phyloP scores from a whole-genome alignment of 2,888 invertebrate species.

The Drosophila kambysellisi region DNA sequence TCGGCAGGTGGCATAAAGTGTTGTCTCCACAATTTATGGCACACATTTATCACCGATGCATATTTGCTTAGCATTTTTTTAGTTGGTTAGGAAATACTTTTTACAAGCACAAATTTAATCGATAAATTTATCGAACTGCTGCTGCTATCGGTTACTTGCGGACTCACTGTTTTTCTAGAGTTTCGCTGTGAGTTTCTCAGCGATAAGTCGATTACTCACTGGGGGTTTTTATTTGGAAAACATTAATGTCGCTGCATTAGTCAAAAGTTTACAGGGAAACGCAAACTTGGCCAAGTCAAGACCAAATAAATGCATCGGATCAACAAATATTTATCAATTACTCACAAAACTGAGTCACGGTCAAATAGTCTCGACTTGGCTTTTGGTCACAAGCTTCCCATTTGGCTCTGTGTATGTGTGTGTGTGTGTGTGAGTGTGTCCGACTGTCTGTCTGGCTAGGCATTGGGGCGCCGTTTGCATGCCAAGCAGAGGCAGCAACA shows the following conservation, averaged over 20 bases:
- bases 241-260: conserved; percentile 43
- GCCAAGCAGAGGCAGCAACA: conserved; percentile 34
- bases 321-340: conserved; percentile 71
- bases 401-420: not conserved
- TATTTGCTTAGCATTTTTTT: conserved; percentile 17
- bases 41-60: conserved; percentile 34
- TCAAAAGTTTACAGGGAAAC: conserved; percentile 33
- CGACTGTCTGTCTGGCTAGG: conserved; percentile 32
- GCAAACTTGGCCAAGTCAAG: conserved; percentile 25
- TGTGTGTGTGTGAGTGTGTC: conserved; percentile 6
- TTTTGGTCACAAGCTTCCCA: conserved; percentile 34
- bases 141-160: not conserved
- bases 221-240: conserved; percentile 15
- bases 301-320: conserved; percentile 58
- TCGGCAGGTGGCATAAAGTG: conserved; percentile 51
- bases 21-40: conserved; percentile 41
- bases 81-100: not conserved
- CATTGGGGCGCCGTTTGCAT: conserved; percentile 62
- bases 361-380: conserved; percentile 44
- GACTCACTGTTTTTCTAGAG: conserved; percentile 2
- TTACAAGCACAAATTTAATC: not conserved
- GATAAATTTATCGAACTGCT: not conserved
- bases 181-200: conserved; percentile 1
- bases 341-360: conserved; percentile 74
- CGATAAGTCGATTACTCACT: conserved; percentile 45